Evolutionary conservation across 2,888 invertebrate species (phyloP), one percentile per base, ranked within the genome.

Genomic region (Stomorhina lunata): DNA sequence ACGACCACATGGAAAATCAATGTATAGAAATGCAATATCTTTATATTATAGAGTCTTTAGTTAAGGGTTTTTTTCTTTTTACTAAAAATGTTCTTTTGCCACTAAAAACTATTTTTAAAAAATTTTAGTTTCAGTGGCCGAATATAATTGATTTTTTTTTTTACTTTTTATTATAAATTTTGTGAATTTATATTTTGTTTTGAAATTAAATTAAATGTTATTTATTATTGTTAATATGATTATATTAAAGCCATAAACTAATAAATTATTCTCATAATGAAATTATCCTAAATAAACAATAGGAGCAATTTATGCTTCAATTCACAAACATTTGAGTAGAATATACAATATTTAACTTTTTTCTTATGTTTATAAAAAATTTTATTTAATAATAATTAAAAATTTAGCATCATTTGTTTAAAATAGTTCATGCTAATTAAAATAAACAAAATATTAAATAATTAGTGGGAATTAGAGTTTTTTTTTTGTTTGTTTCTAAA

Each of bases 371-470:
- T 68, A 15, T 29, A 22, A 12, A 27, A 37, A 43, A 48, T 72
- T 72, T 50, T 37, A 48, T 57, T 32, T n/a, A n/a, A 43, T 45
- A 43, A 57, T 57, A 22, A 10, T 27, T 15, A 72, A 27, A 65
- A 75, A 75, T 75, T 75, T 65, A 57, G 45, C 32, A 29, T 66
- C 20, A 68, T 68, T 68, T 53, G 17, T 29, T n/a, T 12, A 25
- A 45, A 45, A 63, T 27, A 45, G 34, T 61, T 59, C 32, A 57
- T 15, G 32, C 48, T 59, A 45, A 57, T 53, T 32, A 45, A 53
- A 4, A 68, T n/a, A 25, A 9, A 50, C 22, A 9, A 15, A 10
- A 37, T 34, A 53, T 10, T 53, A 29, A 22, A n/a, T n/a, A 37
- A 34, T 32, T 32, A n/a, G n/a, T n/a, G n/a, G n/a, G n/a, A n/a